Evolutionary conservation across 2,888 invertebrate genomes (phyloP).

Genomic region (Drosophila melanocephala): DNA sequence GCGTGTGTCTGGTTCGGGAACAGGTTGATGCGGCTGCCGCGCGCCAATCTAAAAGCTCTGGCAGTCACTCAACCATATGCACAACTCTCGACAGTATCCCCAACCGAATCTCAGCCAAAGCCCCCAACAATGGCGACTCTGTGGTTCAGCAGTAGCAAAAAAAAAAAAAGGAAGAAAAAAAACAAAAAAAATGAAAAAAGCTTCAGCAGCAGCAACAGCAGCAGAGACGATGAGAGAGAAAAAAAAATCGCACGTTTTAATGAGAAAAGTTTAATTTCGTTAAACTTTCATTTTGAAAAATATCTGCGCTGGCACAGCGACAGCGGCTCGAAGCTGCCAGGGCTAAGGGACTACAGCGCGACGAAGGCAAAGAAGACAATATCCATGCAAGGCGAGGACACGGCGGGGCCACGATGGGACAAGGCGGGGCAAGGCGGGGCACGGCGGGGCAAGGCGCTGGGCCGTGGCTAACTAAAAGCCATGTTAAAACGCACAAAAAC

Average conservation of each 20-base stretch:
- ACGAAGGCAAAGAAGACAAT: constrained; percentile 43
- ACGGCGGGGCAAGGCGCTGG: constrained; percentile 30
- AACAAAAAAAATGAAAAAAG: constrained; percentile 29
- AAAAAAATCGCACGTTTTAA: constrained; percentile 83
- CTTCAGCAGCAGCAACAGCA: constrained; percentile 23
- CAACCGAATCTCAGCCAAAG: constrained; percentile 57
- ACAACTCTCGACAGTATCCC: constrained; percentile 62
- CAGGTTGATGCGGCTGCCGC: constrained; percentile 47
- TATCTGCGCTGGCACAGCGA: constrained; percentile 67
- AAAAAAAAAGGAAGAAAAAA: constrained; percentile 19
- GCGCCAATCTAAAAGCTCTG: constrained; percentile 30
- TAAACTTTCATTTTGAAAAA: constrained; percentile 82
- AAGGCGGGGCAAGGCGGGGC: constrained; percentile 23
- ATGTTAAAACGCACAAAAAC: constrained; percentile 69
- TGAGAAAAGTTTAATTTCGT: constrained; percentile 85
- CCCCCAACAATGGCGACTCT: constrained; percentile 66
- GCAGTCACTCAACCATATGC: constrained; percentile 72
- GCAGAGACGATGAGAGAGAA: constrained; percentile 16
- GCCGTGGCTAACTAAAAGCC: constrained; percentile 70
- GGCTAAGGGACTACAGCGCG: constrained; percentile 9
- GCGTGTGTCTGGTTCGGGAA: constrained; percentile 50
- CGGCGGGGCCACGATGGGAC: neutral
- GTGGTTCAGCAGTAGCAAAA: constrained; percentile 70
- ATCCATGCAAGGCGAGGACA: neutral
- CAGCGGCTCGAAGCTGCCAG: constrained; percentile 24